Percentiles rank a stretch among this genome's conserved stretches.
phyloP scores from a whole-genome alignment of 2,888 invertebrate genomes.

The Autographa gamma region DNA sequence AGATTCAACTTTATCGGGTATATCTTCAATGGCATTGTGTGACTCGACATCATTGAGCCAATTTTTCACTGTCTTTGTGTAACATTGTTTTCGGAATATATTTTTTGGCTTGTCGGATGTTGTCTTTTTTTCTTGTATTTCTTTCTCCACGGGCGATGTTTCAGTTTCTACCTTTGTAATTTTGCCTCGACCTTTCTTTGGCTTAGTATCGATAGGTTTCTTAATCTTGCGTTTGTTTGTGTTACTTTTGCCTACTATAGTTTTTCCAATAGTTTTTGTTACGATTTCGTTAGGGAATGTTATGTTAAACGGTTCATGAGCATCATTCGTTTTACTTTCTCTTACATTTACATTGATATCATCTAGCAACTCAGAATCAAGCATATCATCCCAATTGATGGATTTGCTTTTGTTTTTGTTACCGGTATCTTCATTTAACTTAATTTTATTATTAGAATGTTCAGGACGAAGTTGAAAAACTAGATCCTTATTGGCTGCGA shows the following conservation, averaged over 20 bases:
- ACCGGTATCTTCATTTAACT: neutral
- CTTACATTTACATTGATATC: slow-evolving; percentile 30
- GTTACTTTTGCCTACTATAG: neutral
- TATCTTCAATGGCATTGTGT: slow-evolving; percentile 47
- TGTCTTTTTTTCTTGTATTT: slow-evolving; percentile 8
- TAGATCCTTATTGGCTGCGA: slow-evolving; percentile 17
- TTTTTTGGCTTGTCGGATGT: slow-evolving; percentile 26
- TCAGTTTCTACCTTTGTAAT: neutral
- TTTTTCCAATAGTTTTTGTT: neutral
- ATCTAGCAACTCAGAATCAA: slow-evolving; percentile 72
- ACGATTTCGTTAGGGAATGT: neutral
- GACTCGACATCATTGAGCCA: slow-evolving; percentile 73
- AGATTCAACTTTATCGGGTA: slow-evolving; percentile 13
- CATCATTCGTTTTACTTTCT: neutral
- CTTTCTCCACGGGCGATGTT: neutral
- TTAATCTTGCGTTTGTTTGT: slow-evolving; percentile 33
- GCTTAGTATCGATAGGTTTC: slow-evolving; percentile 5
- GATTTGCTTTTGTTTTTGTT: slow-evolving; percentile 19
- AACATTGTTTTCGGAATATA: slow-evolving; percentile 70
- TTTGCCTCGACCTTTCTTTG: slow-evolving; percentile 21
- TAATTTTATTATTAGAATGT: slow-evolving; percentile 9
- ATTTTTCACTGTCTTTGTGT: slow-evolving; percentile 73
- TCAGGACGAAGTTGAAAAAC: slow-evolving; percentile 11
- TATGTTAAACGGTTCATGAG: slow-evolving; percentile 12
- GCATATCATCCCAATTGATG: slow-evolving; percentile 75